Percentiles rank a stretch among this genome's conserved stretches.
Conservation (phyloP, 1,140 invertebrate genomes). For the Tetragnatha versicolor region DNA sequence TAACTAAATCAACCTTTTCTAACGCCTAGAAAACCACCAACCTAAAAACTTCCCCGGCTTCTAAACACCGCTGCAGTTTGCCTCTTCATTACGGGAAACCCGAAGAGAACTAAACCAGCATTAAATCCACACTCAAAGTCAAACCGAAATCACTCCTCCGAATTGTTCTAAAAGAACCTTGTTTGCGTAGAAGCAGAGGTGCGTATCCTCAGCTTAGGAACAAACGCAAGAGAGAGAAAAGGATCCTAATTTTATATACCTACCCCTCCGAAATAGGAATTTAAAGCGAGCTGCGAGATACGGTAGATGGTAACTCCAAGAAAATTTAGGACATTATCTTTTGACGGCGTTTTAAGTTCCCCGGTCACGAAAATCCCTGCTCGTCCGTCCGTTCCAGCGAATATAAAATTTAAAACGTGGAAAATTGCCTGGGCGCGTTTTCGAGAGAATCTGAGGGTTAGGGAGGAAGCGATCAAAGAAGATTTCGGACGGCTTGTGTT, state of each 20-base stretch:
- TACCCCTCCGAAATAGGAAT: slow-evolving; percentile 12
- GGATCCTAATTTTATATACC: slow-evolving; percentile 20
- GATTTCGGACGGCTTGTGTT: too few species aligned
- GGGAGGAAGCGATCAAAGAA: too few species aligned
- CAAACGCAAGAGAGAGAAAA: slow-evolving; percentile 4
- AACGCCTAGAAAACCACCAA: too few species aligned
- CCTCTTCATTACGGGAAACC: too few species aligned
- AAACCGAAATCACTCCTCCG: slow-evolving; percentile 9
- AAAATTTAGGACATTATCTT: slow-evolving; percentile 21
- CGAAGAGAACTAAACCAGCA: neutral
- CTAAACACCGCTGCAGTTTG: too few species aligned
- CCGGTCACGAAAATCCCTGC: neutral
- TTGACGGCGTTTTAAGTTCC: slow-evolving; percentile 10
- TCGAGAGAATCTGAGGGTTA: too few species aligned
- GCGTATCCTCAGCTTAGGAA: slow-evolving; percentile 5
- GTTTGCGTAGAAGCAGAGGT: neutral
- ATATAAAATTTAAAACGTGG: slow-evolving; percentile 18
- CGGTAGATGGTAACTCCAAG: neutral
- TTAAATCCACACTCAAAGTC: slow-evolving; percentile 15
- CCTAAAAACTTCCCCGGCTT: too few species aligned
- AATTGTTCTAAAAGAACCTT: neutral
- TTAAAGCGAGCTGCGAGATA: slow-evolving; percentile 8
- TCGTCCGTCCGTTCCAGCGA: neutral
- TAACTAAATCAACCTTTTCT: too few species aligned
- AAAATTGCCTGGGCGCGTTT: neutral